A percentile compares a stretch with the other conserved stretches of the same genome.
These are phyloP conservation scores for Dendrocopos noguchii DNA, from an alignment of 2,113 vertebrate genomes.

Conservation along the genomic window DNA sequence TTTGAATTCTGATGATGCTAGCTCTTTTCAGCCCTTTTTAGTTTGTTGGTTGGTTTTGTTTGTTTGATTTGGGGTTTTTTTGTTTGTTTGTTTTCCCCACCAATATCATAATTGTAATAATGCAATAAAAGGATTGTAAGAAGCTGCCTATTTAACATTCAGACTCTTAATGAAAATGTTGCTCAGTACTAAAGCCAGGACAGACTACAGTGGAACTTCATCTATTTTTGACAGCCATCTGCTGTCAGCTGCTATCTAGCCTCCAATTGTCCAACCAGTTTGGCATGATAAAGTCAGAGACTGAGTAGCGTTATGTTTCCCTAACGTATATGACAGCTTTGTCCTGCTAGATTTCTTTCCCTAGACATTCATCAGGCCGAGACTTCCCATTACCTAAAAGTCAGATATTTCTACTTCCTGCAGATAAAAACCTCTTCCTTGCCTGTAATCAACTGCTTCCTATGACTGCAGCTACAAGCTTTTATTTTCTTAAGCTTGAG, in stretches of 20 bases:
- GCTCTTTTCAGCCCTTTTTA: background rate
- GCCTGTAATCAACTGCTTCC: background rate
- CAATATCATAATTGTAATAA: background rate
- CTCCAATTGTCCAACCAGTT: background rate
- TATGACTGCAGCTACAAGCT: background rate
- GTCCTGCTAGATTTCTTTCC: background rate
- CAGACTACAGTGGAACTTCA: background rate
- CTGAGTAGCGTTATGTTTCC: background rate
- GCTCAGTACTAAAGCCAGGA: background rate
- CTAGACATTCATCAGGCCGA: background rate
- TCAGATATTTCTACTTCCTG: background rate
- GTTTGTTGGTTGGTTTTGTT: background rate
- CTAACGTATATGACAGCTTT: background rate
- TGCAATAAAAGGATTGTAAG: background rate
- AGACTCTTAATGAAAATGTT: background rate
- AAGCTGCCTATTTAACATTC: background rate
- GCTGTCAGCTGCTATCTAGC: background rate
- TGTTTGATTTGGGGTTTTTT: too few species aligned
- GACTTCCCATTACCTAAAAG: background rate
- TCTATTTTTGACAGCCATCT: background rate
- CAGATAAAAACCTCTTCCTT: background rate
- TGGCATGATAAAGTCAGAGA: background rate
- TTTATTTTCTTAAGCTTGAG: background rate
- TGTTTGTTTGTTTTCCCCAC: background rate
- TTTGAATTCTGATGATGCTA: background rate